phyloP scores from a whole-genome alignment of 2,888 invertebrate genomes.

The Lepeophtheirus nordmannii region DNA sequence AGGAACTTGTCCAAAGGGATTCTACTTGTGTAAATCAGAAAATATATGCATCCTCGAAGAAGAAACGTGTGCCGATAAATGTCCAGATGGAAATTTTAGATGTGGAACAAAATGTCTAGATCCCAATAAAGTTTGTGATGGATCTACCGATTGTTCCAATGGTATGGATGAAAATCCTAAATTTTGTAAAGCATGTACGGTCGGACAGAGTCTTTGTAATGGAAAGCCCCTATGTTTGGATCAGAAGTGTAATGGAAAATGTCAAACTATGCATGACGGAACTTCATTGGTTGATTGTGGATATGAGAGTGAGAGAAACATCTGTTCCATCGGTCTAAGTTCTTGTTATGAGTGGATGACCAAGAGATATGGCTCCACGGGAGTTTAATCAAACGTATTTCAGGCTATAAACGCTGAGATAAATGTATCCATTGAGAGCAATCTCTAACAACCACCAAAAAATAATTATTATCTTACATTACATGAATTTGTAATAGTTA shows the following conservation, averaged over 20 bases:
- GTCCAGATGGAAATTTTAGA: conserved; percentile 12
- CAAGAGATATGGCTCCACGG: conserved; percentile 3
- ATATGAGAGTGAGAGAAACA: conserved; percentile 8
- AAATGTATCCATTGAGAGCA: too few relatives aligned
- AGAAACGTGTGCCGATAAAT: conserved; percentile 7
- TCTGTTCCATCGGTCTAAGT: background rate
- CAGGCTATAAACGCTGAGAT: too few relatives aligned
- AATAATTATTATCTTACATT: too few relatives aligned
- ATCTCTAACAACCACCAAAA: too few relatives aligned
- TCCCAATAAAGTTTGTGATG: conserved; percentile 13
- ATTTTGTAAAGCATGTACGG: background rate
- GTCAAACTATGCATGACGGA: conserved; percentile 7
- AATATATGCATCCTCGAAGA: conserved; percentile 4
- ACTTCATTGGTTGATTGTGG: conserved; percentile 3
- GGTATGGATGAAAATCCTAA: conserved; percentile 6
- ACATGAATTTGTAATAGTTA: too few relatives aligned
- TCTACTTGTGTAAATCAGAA: conserved; percentile 7
- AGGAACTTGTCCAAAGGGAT: conserved; percentile 4
- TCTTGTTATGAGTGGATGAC: conserved; percentile 14
- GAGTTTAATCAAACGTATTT: background rate
- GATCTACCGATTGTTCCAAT: conserved; percentile 8
- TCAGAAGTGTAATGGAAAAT: conserved; percentile 10
- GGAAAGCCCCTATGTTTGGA: conserved; percentile 8
- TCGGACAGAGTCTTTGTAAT: conserved; percentile 12
- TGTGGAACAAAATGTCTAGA: conserved; percentile 7